Evolutionary conservation across 92 coral and sea anemone species (phyloP), one percentile per base, ranked within the genome.

Genomic region (Bergia puertoricense): DNA sequence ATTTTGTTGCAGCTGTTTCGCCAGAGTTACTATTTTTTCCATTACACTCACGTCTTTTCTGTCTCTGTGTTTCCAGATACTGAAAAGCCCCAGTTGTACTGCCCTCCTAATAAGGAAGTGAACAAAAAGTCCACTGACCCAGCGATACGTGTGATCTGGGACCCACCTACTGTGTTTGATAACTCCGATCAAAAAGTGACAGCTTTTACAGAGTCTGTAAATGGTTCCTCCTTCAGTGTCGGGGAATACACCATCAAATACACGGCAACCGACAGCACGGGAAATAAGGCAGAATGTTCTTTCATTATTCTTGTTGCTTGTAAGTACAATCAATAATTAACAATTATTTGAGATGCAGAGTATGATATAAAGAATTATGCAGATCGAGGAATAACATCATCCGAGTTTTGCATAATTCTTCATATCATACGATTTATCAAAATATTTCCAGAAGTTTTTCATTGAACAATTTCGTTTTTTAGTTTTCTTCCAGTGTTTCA

Each of bases 41-140:
- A 46, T 14, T 74, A 16, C 13, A 62, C 2, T 41, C 30, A 14
- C 69, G 7, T 82, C 76, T 69, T 22, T 18, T 85, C 48, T 69
- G 46, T 8, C 76, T 79, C 16, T 16, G 36, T n/a, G 67, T 88
- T 57, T 86, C 50, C 84, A 96, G 99, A 96, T 76, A 90, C 91
- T 72, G 99, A 96, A 56, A 89, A 92, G 8, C 99, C 99, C 62
- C 80, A 77, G 84, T 79, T 93, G 44, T 91, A 90, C 80, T 95
- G 98, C 73, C 98, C 98, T 36, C 91, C 90, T 15, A 95, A 95
- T 88, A 90, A 86, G 74, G 96, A 93, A 78, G 78, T 91, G 9
- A 79, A 89, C 67, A 91, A 92, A 65, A 59, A 89, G 41, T 74
- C 73, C 20, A 45, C 39, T 71, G 81, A n/a, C 0, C 85, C 79